Evolutionary conservation across 2,113 vertebrate species (phyloP).

Genomic region (Eptesicus fuscus): DNA sequence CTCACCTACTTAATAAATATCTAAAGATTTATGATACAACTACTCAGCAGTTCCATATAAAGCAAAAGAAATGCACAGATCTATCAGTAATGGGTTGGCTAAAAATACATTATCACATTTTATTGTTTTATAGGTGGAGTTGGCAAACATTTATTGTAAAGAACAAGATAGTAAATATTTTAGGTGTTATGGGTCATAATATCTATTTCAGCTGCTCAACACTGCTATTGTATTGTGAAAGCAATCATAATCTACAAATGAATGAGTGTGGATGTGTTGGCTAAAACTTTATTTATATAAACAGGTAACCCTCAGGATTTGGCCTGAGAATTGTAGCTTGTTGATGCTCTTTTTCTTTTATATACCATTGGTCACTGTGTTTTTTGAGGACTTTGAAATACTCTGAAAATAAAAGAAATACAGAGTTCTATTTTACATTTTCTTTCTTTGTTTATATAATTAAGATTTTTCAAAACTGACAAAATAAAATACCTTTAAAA

Average conservation of each 20-base stretch:
- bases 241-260: neutral
- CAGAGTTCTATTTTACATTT: neutral
- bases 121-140: neutral
- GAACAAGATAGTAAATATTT: neutral
- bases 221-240: neutral
- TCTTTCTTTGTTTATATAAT: neutral
- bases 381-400: constrained; percentile 6
- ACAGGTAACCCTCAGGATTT: neutral
- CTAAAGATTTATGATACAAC: neutral
- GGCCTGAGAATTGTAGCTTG: neutral
- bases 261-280: neutral
- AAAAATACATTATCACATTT: neutral
- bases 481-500: neutral
- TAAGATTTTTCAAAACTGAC: neutral
- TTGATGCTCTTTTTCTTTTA: neutral
- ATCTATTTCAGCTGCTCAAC: neutral
- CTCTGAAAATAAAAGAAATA: neutral
- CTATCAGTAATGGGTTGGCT: neutral
- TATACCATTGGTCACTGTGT: neutral
- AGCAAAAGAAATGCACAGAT: neutral
- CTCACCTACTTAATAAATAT: neutral
- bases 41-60: neutral
- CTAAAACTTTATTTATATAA: neutral
- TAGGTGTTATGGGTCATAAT: neutral
- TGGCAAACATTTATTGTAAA: neutral